phyloP scores from a whole-genome alignment of 1,140 invertebrate genomes.

The Gonioctena quinquepunctata region DNA sequence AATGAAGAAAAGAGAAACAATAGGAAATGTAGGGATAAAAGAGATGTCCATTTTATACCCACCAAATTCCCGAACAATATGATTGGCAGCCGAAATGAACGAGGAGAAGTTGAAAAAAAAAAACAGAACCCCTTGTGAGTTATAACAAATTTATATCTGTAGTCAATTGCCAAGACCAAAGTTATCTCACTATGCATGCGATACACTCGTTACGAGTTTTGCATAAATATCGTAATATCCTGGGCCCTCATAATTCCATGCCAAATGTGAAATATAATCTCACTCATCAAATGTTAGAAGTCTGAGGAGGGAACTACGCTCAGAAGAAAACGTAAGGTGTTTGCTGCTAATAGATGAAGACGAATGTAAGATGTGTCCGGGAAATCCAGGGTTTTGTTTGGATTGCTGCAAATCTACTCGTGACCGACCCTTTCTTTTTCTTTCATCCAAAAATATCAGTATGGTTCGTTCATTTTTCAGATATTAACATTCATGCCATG shows the following conservation, averaged over 20 bases:
- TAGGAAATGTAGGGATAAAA: too few relatives aligned
- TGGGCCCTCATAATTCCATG: neutral
- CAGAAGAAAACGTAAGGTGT: neutral
- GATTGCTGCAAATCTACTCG: neutral
- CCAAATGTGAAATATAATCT: neutral
- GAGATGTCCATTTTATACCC: too few relatives aligned
- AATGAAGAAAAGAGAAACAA: too few relatives aligned
- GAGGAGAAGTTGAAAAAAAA: conserved; percentile 35
- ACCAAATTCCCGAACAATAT: too few relatives aligned
- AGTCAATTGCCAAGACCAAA: conserved; percentile 46
- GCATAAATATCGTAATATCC: neutral
- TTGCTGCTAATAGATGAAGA: neutral
- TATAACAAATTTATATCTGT: conserved; percentile 49
- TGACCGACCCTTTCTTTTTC: too few relatives aligned
- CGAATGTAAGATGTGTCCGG: neutral
- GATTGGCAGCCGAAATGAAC: neutral
- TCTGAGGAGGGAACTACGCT: neutral
- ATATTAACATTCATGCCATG: neutral
- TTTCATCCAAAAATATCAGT: neutral
- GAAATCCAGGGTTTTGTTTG: neutral
- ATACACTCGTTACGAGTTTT: conserved; percentile 10
- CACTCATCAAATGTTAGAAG: neutral
- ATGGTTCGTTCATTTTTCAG: neutral
- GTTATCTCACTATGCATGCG: conserved; percentile 45
- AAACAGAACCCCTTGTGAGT: conserved; percentile 41